Conservation (phyloP, 2,113 vertebrate genomes). For the Podarcis muralis region DNA sequence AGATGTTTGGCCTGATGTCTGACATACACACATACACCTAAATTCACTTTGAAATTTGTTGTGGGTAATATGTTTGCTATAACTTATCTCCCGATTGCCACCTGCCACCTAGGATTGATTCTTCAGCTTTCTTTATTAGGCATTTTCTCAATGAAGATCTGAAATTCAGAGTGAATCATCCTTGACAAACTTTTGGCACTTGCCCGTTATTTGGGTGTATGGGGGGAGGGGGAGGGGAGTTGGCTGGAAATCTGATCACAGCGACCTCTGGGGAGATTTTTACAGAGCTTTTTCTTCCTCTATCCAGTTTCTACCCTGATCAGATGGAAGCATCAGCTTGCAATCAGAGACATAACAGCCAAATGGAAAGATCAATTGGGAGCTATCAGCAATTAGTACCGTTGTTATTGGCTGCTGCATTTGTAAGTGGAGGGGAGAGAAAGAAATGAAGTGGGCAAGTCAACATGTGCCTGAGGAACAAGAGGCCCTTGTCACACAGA, state of each 20-base stretch:
- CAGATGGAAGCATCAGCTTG: conserved; percentile 37
- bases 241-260: not conserved
- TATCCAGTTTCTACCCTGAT: conserved; percentile 15
- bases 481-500: conserved; percentile 30
- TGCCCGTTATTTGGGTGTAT: not conserved
- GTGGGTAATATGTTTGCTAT: too few relatives aligned
- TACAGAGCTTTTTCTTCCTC: not conserved
- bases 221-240: not conserved
- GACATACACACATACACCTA: not conserved
- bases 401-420: conserved; percentile 34
- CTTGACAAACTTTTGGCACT: not conserved
- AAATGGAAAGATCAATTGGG: conserved; percentile 54
- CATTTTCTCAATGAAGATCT: not conserved
- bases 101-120: not conserved
- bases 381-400: conserved; percentile 49
- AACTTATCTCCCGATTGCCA: not conserved
- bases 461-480: conserved; percentile 37
- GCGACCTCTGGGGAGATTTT: not conserved
- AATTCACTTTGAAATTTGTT: not conserved
- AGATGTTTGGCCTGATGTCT: not conserved
- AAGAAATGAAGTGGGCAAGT: not conserved
- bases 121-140: too few relatives aligned
- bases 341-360: conserved; percentile 39
- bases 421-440: not conserved
- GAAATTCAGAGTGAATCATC: not conserved